Base-by-base conservation (phyloP, 1,140 invertebrate genomes). In the Drosophila busckii region DNA sequence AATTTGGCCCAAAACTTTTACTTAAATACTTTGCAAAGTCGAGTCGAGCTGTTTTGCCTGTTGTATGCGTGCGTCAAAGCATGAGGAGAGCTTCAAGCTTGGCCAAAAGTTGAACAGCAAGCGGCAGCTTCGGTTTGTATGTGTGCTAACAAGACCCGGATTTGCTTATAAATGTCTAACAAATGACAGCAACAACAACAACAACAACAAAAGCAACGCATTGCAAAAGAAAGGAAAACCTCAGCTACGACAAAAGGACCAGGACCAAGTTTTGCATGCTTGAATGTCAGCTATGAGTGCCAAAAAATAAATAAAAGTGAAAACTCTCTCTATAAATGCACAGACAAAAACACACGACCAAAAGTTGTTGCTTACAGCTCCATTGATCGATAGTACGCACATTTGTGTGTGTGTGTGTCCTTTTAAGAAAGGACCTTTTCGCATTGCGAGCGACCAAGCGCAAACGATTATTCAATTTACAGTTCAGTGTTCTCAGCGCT, bases 391-490 rank as follows among this genome's bases (percentile, higher is more conserved):
- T 78, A 80, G 71, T 59, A 54, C 52, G 38, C 62, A 65, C 71
- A 41, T 32, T 50, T 40, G n/a, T 58, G 28, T 59, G 15, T 58
- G 45, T 28, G 16, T 37, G 31, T 49, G 44, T 35, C 19, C 19
- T 73, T 82, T 68, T 82, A 65, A 73, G n/a, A n/a, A 73, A 83
- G 76, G 60, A 63, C 65, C 76, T 58, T 83, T 83, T 58, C 56
- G 40, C n/a, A n/a, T n/a, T 29, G 35, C 58, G 76, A 75, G 60
- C 69, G 61, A 53, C 75, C 48, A 63, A 67, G 75, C 76, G 65
- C 75, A 70, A 83, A 83, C 69, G 75, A 82, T 83, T 82, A 82
- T 82, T 82, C 75, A 82, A 82, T 82, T 82, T 75, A 65, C 60
- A 56, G 60, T 50, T n/a, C 44, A 12, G 29, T 23, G 34, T 12